These are phyloP conservation scores for Coranthus polyacanthus DNA, from an alignment of 2,797 vertebrate genomes.

Conservation along the genomic window DNA sequence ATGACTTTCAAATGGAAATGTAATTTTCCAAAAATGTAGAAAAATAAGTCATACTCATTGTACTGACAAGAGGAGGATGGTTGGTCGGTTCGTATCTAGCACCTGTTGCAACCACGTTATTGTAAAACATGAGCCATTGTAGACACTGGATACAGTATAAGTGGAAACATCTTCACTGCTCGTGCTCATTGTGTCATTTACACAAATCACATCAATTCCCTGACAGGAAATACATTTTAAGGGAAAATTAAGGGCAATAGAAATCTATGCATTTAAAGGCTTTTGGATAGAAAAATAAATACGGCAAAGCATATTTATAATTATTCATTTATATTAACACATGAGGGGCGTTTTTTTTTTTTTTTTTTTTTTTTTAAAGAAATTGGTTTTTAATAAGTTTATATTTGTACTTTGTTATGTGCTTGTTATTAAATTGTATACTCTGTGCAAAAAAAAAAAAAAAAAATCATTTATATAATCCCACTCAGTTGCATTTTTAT, in stretches of 20 bases:
- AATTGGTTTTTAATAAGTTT: conserved; percentile 34
- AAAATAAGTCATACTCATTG: conserved; percentile 67
- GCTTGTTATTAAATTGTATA: conserved; percentile 36
- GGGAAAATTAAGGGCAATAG: conserved; percentile 30
- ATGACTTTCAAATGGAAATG: conserved; percentile 65
- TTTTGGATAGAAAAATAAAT: conserved; percentile 76
- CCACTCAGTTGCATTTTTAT: no score
- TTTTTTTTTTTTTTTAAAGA: conserved; percentile 54
- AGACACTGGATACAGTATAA: conserved; percentile 35
- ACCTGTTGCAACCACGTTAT: conserved; percentile 54
- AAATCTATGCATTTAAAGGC: conserved; percentile 41
- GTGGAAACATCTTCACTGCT: conserved; percentile 13
- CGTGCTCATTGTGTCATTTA: not conserved
- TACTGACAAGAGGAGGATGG: conserved; percentile 59
- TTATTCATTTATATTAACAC: conserved; percentile 26
- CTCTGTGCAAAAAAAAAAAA: conserved; percentile 6
- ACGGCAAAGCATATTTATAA: conserved; percentile 43
- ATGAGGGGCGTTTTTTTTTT: no score
- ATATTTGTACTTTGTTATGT: conserved; percentile 33
- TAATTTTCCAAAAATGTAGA: conserved; percentile 63
- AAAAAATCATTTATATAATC: no score
- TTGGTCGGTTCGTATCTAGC: conserved; percentile 50
- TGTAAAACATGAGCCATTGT: conserved; percentile 30
- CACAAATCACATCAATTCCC: conserved; percentile 2
- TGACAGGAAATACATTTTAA: conserved; percentile 40